Conservation (phyloP, 2,888 invertebrate species). For the Synergus itoensis region DNA sequence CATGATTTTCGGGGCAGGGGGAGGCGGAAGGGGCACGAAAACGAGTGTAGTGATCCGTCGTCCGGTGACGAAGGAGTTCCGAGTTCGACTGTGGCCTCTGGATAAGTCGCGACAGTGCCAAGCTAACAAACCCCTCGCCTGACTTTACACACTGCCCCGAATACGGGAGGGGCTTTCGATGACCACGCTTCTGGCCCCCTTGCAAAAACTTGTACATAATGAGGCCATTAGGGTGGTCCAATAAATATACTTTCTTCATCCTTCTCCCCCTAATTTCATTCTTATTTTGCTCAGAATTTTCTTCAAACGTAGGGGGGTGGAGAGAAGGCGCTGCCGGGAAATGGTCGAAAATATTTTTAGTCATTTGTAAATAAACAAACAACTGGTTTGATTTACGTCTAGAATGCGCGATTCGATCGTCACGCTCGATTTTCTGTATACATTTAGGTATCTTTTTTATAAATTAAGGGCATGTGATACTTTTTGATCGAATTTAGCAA, state of each 20-base stretch:
- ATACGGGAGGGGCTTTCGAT: conserved; percentile 27
- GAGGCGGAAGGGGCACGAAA: conserved; percentile 18
- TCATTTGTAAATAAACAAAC: no score
- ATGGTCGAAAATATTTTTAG: no score
- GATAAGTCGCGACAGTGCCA: conserved; percentile 47
- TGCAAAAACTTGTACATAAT: conserved; percentile 25
- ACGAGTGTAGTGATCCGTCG: conserved; percentile 60
- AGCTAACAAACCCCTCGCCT: conserved; percentile 43
- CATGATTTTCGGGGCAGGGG: neutral
- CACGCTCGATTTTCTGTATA: no score
- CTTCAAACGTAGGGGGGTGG: no score
- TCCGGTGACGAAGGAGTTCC: conserved; percentile 68
- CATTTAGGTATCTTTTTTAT: no score
- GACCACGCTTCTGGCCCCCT: conserved; percentile 18
- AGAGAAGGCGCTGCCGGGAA: no score
- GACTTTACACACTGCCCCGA: conserved; percentile 32
- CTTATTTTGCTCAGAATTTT: no score
- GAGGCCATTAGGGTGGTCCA: neutral
- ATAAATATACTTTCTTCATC: neutral
- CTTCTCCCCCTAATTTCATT: no score
- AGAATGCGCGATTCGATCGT: no score
- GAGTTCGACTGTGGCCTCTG: conserved; percentile 68
- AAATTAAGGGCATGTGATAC: no score
- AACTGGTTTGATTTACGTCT: no score
- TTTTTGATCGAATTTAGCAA: no score